Percentiles rank a stretch among this genome's conserved stretches.
phyloP scores from a whole-genome alignment of 1,140 invertebrate species.

The Nephila pilipes region DNA sequence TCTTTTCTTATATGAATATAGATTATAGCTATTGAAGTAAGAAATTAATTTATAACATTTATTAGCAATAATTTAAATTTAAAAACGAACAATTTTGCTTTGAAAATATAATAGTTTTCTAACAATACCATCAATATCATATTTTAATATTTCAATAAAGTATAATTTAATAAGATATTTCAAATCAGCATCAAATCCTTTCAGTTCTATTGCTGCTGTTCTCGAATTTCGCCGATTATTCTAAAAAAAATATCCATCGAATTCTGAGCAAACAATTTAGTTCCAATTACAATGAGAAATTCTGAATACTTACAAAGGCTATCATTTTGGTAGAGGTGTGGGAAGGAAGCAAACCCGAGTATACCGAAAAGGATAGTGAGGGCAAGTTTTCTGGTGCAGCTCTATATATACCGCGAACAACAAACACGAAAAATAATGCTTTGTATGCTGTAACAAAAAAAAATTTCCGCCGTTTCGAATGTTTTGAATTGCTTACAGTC shows the following conservation, averaged over 20 bases:
- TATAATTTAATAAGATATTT: no score
- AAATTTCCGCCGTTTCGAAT: not conserved
- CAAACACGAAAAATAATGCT: constrained; percentile 57
- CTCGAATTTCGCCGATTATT: not conserved
- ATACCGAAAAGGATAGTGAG: constrained; percentile 44
- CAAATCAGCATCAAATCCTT: no score
- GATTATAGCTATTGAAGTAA: no score
- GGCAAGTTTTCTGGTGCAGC: not conserved
- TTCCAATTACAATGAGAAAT: not conserved
- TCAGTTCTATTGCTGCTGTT: no score
- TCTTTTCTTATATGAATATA: no score
- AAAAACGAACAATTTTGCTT: no score
- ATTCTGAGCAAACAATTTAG: not conserved
- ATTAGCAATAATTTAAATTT: no score
- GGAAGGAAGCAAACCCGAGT: constrained; percentile 1
- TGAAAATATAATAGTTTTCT: no score
- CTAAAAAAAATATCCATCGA: not conserved
- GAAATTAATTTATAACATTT: no score
- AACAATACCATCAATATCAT: no score
- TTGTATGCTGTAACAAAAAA: not conserved
- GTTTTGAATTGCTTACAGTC: not conserved
- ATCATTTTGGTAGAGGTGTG: constrained; percentile 25
- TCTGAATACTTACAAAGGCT: constrained; percentile 58
- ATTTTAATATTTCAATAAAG: no score
- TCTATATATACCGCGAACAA: constrained; percentile 21